A percentile compares a stretch with the other conserved stretches of the same genome.
phyloP scores from a whole-genome alignment of 2,797 vertebrate genomes.

The Todus mexicanus region DNA sequence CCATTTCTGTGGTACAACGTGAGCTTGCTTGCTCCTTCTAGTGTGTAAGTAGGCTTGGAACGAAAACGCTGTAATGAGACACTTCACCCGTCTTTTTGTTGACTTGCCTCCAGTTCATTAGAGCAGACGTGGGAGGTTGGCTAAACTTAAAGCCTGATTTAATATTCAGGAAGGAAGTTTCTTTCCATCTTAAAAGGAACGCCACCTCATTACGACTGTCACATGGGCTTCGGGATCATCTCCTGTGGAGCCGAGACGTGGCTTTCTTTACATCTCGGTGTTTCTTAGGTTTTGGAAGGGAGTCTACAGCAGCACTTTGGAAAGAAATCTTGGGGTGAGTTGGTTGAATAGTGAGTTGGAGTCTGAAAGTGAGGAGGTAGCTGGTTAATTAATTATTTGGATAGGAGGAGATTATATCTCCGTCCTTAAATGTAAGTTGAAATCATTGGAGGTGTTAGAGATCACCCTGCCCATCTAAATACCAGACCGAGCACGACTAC shows the following conservation, averaged over 20 bases:
- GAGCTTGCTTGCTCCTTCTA: not conserved
- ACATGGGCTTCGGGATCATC: not conserved
- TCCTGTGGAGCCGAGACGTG: not conserved
- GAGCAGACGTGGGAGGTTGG: slow-evolving; percentile 27
- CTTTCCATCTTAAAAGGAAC: slow-evolving; percentile 15
- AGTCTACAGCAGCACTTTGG: not conserved
- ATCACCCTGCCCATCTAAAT: not conserved
- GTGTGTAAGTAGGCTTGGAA: not conserved
- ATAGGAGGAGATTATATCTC: not conserved
- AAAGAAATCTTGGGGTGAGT: not conserved
- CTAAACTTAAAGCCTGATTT: slow-evolving; percentile 29
- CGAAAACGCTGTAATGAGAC: not conserved
- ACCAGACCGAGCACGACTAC: accelerated
- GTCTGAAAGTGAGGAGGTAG: not conserved
- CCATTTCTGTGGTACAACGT: not conserved
- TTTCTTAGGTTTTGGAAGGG: not conserved
- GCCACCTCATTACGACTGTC: not conserved
- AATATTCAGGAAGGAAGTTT: slow-evolving; percentile 54
- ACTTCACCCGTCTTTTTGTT: not conserved
- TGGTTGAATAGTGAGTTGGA: not conserved
- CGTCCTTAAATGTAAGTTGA: not conserved
- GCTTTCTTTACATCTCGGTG: not conserved
- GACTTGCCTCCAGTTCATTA: slow-evolving; percentile 51
- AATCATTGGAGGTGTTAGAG: not conserved
- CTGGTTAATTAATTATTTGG: not conserved